These are phyloP conservation scores for Melieria crassipennis DNA, from an alignment of 2,888 invertebrate species.

Conservation along the genomic window DNA sequence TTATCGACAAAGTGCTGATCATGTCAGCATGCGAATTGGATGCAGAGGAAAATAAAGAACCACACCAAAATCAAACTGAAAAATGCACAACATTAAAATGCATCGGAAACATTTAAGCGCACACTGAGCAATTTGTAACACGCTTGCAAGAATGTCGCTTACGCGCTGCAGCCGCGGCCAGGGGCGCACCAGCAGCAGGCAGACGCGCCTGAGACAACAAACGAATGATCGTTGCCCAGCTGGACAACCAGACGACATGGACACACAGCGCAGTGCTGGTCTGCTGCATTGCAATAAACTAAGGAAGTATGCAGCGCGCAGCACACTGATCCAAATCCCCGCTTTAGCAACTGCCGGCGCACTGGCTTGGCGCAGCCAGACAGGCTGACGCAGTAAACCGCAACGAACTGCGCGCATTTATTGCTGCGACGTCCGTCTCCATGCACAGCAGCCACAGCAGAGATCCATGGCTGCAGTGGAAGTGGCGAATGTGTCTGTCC, in stretches of 20 bases:
- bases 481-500: too few relatives aligned
- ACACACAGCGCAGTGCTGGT: too few relatives aligned
- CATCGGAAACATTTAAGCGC: constrained; percentile 45
- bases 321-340: constrained; percentile 31
- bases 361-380: constrained; percentile 32
- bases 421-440: too few relatives aligned
- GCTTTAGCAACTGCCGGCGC: constrained; percentile 28
- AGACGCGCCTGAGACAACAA: too few relatives aligned
- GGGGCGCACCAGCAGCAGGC: too few relatives aligned
- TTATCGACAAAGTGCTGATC: constrained; percentile 36
- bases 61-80: constrained; percentile 19
- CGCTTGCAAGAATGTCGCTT: constrained; percentile 31
- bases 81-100: constrained; percentile 23
- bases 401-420: too few relatives aligned
- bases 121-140: constrained; percentile 46
- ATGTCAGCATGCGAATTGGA: constrained; percentile 30
- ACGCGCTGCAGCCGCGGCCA: constrained; percentile 2
- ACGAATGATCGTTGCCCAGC: too few relatives aligned
- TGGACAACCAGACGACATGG: constrained; percentile 10
- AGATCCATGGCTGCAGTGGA: too few relatives aligned
- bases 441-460: too few relatives aligned
- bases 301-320: constrained; percentile 34
- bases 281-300: constrained; percentile 1
- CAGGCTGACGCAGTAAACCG: constrained; percentile 38
- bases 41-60: constrained; percentile 22